These are phyloP conservation scores for Grammomys surdaster DNA, from an alignment of 2,113 vertebrate species.

Conservation along the genomic window DNA sequence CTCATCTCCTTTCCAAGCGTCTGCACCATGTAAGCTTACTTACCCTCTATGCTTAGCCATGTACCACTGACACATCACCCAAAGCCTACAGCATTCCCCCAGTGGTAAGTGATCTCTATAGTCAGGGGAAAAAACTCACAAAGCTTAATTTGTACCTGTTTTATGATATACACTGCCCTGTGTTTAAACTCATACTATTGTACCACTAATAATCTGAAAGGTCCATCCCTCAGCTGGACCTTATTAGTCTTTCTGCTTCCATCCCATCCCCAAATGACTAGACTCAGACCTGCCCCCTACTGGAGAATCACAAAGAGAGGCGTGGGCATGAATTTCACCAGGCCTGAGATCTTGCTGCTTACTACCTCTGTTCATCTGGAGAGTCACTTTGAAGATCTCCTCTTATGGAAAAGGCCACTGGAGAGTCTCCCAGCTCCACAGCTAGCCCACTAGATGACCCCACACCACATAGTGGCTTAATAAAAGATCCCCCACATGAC, in stretches of 20 bases:
- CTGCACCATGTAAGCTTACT: neutral
- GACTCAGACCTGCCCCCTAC: neutral
- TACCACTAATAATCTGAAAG: neutral
- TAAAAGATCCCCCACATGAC: neutral
- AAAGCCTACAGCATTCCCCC: neutral
- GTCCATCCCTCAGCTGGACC: neutral
- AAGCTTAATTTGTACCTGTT: neutral
- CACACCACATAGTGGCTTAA: neutral
- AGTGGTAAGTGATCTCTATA: neutral
- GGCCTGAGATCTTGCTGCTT: neutral
- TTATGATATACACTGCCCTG: neutral
- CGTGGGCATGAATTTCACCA: neutral
- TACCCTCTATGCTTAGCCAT: neutral
- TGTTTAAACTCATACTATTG: neutral
- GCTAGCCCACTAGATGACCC: neutral
- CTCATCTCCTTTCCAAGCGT: neutral
- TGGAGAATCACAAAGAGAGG: neutral
- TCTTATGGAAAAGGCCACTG: neutral
- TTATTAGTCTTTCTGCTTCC: neutral
- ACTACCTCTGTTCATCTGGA: neutral
- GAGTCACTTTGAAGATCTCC: neutral
- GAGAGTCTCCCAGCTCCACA: neutral
- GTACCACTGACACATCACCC: neutral
- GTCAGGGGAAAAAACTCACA: neutral
- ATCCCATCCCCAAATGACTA: neutral